Conservation (phyloP, 2,113 vertebrate genomes). For the Oceanodroma tethys region DNA sequence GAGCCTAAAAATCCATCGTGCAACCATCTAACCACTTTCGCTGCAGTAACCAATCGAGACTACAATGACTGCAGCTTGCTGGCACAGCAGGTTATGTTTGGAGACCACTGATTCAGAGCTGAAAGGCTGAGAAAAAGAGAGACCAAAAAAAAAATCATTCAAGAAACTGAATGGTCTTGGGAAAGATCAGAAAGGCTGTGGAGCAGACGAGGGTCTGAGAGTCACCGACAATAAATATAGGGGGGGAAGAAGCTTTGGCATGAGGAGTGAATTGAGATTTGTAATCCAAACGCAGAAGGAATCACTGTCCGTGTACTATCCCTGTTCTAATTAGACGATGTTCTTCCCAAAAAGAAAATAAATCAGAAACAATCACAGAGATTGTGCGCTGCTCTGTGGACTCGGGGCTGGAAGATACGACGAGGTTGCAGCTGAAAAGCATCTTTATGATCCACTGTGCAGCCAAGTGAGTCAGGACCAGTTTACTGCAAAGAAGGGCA, state of each 20-base stretch:
- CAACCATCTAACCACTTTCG: background rate
- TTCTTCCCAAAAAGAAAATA: background rate
- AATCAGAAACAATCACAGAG: background rate
- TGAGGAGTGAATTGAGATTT: background rate
- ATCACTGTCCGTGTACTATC: too few species aligned
- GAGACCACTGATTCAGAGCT: background rate
- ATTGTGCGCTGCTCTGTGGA: background rate
- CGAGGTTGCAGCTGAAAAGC: background rate
- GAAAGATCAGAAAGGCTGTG: background rate
- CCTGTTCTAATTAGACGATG: too few species aligned
- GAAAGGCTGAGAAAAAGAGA: background rate
- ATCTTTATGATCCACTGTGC: background rate
- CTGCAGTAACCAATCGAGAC: background rate
- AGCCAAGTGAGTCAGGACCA: background rate
- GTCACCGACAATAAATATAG: background rate
- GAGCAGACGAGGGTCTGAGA: background rate
- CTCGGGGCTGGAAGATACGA: background rate
- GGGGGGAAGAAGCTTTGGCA: background rate
- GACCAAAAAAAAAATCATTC: background rate
- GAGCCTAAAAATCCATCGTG: background rate
- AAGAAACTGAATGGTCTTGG: background rate
- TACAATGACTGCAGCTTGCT: background rate
- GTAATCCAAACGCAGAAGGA: background rate
- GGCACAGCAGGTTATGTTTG: background rate
- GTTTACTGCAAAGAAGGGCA: background rate